Percentiles rank a stretch among this genome's conserved stretches.
Evolutionary conservation across 2,113 vertebrate genomes (phyloP).

Genomic region (Paradisaea rubra): DNA sequence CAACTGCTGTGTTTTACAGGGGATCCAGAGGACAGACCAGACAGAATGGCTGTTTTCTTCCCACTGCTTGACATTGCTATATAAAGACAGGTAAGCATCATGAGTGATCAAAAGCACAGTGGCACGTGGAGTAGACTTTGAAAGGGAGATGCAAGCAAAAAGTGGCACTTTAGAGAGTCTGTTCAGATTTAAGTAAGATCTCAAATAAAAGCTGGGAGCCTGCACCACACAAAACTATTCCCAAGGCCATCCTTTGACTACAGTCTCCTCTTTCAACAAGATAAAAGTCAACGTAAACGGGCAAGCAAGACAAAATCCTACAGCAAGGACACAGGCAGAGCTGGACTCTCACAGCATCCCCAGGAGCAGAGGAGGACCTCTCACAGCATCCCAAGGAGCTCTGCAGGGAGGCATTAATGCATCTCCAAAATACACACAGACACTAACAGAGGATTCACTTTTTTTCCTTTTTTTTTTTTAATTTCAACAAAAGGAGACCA

Average conservation of each 20-base stretch:
- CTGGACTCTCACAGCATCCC: background rate
- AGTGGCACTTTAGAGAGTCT: background rate
- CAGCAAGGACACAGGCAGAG: background rate
- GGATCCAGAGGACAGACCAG: background rate
- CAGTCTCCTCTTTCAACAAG: background rate
- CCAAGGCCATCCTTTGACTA: constrained; percentile 27
- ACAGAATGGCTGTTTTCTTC: background rate
- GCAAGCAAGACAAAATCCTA: constrained; percentile 3
- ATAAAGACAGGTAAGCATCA: background rate
- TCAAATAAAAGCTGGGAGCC: background rate
- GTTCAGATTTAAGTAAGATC: background rate
- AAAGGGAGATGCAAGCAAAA: constrained; percentile 37
- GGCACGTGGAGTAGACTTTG: background rate
- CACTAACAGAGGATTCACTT: background rate
- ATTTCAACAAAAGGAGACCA: background rate
- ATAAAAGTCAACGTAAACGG: constrained; percentile 7
- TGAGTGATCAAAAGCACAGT: constrained; percentile 3
- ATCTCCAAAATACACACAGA: background rate
- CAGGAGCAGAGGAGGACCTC: no score
- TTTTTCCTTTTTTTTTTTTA: background rate
- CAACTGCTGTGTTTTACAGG: background rate
- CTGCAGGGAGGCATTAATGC: background rate
- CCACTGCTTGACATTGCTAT: background rate
- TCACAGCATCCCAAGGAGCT: background rate
- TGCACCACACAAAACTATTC: constrained; percentile 4